A percentile compares a stretch with the other conserved stretches of the same genome.
Conservation (phyloP, 2,113 vertebrate genomes). For the Cottus gobio region DNA sequence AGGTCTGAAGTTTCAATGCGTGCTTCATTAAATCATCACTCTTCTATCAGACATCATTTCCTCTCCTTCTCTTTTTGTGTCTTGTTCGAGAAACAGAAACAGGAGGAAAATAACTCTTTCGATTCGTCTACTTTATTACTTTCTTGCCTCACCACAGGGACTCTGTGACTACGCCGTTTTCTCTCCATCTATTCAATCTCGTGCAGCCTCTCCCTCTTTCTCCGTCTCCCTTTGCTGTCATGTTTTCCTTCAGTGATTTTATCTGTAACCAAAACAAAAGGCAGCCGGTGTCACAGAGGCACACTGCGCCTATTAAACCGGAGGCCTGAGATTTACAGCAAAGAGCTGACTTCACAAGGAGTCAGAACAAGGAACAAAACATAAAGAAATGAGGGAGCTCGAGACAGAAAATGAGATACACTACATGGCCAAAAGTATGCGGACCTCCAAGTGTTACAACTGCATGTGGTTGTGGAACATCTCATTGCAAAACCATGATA, state of each 20-base stretch:
- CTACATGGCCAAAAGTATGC: constrained; percentile 2
- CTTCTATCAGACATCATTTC: constrained; percentile 22
- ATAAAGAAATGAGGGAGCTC: neutral
- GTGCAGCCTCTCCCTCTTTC: constrained; percentile 2
- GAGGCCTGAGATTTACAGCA: constrained; percentile 50
- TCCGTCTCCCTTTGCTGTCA: constrained; percentile 26
- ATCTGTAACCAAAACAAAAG: constrained; percentile 80
- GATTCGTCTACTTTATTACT: constrained; percentile 21
- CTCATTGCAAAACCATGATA: constrained; percentile 1
- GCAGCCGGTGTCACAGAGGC: constrained; percentile 58
- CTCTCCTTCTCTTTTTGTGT: constrained; percentile 19
- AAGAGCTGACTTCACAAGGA: constrained; percentile 15
- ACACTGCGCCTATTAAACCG: constrained; percentile 56
- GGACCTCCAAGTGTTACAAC: neutral
- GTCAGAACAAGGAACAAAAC: constrained; percentile 1
- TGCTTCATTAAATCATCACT: constrained; percentile 44
- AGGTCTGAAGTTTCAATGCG: neutral
- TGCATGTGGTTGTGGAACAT: neutral
- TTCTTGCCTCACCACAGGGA: constrained; percentile 44
- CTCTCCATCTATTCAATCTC: constrained; percentile 29
- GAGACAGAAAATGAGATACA: neutral
- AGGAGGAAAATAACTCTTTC: constrained; percentile 21
- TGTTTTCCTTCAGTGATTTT: constrained; percentile 72
- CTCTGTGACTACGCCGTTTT: constrained; percentile 12
- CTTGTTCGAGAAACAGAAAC: constrained; percentile 34